Evolutionary conservation across 2,797 vertebrate species (phyloP).

Genomic region (Prionace glauca): DNA sequence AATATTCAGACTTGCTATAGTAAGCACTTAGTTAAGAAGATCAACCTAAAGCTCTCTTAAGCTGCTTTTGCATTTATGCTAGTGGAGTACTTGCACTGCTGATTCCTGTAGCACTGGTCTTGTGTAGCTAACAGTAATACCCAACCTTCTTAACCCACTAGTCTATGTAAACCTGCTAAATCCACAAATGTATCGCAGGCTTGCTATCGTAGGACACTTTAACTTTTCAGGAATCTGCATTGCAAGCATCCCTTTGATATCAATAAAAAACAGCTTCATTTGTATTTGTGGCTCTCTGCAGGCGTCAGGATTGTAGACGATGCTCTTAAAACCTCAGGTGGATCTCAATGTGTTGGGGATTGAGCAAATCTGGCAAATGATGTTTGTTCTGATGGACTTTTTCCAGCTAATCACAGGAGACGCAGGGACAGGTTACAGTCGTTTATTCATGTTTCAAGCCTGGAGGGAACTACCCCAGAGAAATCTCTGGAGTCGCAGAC

Average conservation of each 20-base stretch:
- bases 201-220: background rate
- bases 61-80: background rate
- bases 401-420: no score
- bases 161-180: background rate
- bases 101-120: background rate
- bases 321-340: background rate
- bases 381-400: no score
- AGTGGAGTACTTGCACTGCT: background rate
- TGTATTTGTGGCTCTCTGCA: background rate
- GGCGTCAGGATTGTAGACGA: background rate
- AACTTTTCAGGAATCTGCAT: background rate
- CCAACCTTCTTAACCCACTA: background rate
- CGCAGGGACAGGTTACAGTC: no score
- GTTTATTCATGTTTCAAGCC: no score
- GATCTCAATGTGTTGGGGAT: background rate
- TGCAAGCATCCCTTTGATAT: background rate
- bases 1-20: background rate
- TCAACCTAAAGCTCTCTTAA: background rate
- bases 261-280: background rate
- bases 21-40: background rate
- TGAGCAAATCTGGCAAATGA: background rate
- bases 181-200: background rate
- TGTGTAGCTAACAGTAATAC: background rate
- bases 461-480: no score
- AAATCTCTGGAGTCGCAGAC: no score